Conservation (phyloP, 2,113 vertebrate genomes). For the Pholis gunnellus region DNA sequence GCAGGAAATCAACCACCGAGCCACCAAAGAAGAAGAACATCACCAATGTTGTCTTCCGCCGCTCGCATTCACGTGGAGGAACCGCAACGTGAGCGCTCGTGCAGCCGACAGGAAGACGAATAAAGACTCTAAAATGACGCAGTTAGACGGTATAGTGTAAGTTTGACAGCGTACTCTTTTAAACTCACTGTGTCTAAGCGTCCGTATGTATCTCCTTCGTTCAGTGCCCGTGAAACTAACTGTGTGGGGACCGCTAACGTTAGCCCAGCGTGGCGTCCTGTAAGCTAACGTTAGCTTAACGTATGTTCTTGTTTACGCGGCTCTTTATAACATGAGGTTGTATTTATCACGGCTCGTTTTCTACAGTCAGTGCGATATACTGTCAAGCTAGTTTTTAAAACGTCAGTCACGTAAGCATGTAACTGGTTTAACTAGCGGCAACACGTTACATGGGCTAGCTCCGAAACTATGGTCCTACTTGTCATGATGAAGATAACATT, state of each 20-base stretch:
- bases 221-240: neutral
- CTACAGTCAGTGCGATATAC: neutral
- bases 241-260: neutral
- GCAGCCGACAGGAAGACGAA: neutral
- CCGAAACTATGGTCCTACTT: too few species aligned
- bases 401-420: too few species aligned
- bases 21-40: constrained; percentile 27
- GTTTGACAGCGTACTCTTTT: neutral
- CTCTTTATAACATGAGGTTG: neutral
- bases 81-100: neutral
- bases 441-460: neutral
- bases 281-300: neutral
- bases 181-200: rapidly evolving
- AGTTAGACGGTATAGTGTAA: constrained; percentile 73
- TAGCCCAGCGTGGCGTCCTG: constrained; percentile 5
- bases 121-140: constrained; percentile 61
- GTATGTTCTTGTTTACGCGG: neutral
- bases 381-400: neutral
- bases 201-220: neutral
- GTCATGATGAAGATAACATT: neutral
- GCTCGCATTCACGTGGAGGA: constrained; percentile 59
- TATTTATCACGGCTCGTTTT: neutral
- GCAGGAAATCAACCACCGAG: neutral
- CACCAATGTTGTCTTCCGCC: constrained; percentile 37
- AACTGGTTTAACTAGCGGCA: neutral